Conservation (phyloP, 2,113 vertebrate genomes). For the Pollachius pollachius region DNA sequence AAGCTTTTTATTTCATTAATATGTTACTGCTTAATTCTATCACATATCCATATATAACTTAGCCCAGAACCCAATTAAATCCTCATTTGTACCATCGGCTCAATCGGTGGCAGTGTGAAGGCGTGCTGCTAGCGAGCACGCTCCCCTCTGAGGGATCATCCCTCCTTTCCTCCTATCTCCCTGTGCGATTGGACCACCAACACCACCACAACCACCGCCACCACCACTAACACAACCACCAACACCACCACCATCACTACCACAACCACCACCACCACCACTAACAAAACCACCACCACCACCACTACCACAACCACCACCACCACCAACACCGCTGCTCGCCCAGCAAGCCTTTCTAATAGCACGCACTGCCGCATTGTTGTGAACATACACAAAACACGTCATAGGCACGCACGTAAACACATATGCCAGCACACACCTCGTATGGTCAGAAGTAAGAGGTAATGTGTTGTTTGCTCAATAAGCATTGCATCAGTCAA, state of each 20-base stretch:
- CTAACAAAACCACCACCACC: neutral
- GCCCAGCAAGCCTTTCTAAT: neutral
- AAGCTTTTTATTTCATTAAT: conserved; percentile 76
- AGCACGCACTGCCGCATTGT: neutral
- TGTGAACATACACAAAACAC: too few relatives aligned
- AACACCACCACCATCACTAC: too few relatives aligned
- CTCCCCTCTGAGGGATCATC: conserved; percentile 47
- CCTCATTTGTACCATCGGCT: conserved; percentile 80
- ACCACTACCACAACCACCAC: too few relatives aligned
- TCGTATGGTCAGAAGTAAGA: too few relatives aligned
- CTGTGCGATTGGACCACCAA: conserved; percentile 45
- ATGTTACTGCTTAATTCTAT: conserved; percentile 77
- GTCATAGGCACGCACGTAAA: too few relatives aligned
- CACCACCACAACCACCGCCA: neutral
- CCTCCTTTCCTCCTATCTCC: conserved; percentile 46
- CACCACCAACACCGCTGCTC: neutral
- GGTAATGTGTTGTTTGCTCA: too few relatives aligned
- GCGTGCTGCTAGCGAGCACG: conserved; percentile 37
- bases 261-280: too few relatives aligned
- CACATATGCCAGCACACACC: too few relatives aligned
- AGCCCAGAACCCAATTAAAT: conserved; percentile 84
- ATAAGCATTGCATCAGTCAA: too few relatives aligned
- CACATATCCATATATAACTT: conserved; percentile 77
- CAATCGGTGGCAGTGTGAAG: conserved; percentile 65
- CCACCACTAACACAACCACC: too few relatives aligned